These are phyloP conservation scores for Drosophila setifemur DNA, from an alignment of 1,140 invertebrate genomes.

Conservation along the genomic window DNA sequence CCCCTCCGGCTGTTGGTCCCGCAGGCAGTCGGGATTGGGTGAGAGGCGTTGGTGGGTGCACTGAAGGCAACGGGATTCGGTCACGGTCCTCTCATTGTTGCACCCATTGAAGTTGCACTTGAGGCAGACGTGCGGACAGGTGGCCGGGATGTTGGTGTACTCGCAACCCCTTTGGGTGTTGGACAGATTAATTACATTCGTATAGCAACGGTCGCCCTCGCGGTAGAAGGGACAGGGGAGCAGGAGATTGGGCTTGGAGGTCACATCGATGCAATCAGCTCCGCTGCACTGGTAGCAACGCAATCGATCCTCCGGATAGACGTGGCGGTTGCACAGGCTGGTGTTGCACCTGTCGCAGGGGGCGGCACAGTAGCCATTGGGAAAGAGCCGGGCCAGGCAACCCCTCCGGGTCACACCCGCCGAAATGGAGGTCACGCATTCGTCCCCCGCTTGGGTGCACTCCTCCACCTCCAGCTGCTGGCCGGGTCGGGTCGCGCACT, in stretches of 20 bases:
- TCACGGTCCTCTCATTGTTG: constrained; percentile 57
- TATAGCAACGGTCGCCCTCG: constrained; percentile 66
- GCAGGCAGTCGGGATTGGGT: constrained; percentile 50
- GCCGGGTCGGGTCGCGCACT: constrained; percentile 69
- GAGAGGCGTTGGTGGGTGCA: constrained; percentile 40
- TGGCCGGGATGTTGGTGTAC: constrained; percentile 38
- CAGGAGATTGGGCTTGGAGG: constrained; percentile 28
- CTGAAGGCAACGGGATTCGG: constrained; percentile 52
- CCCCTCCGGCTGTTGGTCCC: constrained; percentile 24
- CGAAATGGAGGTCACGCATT: constrained; percentile 64
- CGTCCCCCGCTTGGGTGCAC: constrained; percentile 32
- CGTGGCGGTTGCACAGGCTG: constrained; percentile 68
- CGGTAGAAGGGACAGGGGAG: constrained; percentile 64
- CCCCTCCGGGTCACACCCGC: constrained; percentile 65
- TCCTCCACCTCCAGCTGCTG: constrained; percentile 72
- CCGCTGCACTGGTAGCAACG: constrained; percentile 74
- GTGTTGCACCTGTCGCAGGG: constrained; percentile 63
- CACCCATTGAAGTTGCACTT: constrained; percentile 78
- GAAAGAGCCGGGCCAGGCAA: constrained; percentile 56
- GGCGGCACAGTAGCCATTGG: constrained; percentile 61
- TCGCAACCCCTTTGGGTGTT: constrained; percentile 71
- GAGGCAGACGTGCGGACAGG: constrained; percentile 67
- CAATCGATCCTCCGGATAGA: constrained; percentile 61
- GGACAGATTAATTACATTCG: constrained; percentile 53
- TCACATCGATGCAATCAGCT: constrained; percentile 61